These are phyloP conservation scores for Xiphophorus birchmanni DNA, from an alignment of 2,797 vertebrate species.

Conservation along the genomic window DNA sequence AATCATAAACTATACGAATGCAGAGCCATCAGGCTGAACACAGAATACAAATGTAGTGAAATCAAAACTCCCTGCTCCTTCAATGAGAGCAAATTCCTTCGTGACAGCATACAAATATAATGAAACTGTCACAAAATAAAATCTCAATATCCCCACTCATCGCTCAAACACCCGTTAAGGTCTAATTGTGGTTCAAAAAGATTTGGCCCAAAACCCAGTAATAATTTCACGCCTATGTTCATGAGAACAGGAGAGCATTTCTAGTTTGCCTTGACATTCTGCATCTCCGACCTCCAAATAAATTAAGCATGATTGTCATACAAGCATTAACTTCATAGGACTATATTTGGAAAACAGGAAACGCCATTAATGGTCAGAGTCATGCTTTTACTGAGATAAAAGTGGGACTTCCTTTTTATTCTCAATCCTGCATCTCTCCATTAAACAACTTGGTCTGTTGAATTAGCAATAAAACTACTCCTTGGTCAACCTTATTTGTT, in stretches of 20 bases:
- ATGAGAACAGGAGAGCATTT: neutral
- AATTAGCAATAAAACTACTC: neutral
- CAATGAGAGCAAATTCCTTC: neutral
- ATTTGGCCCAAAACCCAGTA: neutral
- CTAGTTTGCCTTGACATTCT: conserved; percentile 4
- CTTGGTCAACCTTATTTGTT: neutral
- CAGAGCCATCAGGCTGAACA: neutral
- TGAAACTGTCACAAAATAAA: neutral
- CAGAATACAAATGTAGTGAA: neutral
- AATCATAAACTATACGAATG: neutral
- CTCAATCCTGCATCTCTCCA: neutral
- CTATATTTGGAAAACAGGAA: conserved; percentile 82
- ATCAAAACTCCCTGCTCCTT: neutral
- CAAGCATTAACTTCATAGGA: conserved; percentile 39
- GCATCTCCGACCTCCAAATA: conserved; percentile 40
- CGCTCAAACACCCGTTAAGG: neutral
- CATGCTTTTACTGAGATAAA: conserved; percentile 40
- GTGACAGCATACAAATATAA: neutral
- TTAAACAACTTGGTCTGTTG: neutral
- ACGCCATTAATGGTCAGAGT: conserved; percentile 49
- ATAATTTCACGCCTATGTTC: neutral
- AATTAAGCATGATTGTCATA: conserved; percentile 23
- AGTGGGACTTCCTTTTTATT: conserved; percentile 42
- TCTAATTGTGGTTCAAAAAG: neutral
- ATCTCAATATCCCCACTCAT: neutral